Base-by-base conservation (phyloP, 2,113 vertebrate genomes). In the Dasyornis broadbenti region DNA sequence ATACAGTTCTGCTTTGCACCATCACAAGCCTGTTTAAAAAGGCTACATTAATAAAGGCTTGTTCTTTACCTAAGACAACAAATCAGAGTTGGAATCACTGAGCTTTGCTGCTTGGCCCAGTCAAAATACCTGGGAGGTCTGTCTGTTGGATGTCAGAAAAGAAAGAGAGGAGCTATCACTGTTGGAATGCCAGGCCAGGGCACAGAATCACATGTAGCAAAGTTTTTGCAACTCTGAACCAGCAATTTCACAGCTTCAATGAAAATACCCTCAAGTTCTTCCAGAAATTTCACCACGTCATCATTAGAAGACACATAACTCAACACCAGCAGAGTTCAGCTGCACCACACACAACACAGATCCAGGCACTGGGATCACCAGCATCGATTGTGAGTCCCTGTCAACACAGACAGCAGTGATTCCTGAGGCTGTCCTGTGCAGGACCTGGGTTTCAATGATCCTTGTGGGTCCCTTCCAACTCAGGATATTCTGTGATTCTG, bases 321-420 rank as follows among this genome's bases (percentile, higher is more conserved):
- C 1, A 0, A 30, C 77, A 44, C 30, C n/a, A 42, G n/a, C n/a
- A 7, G 49, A 80, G 54, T 69, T 68, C 13, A 63, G 57, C n/a
- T 54, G 44, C 30, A 26, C 8, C n/a, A 7, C 53, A 59, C 17
- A 24, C 15, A 31, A 4, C 30, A 42, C 33, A 11, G 52, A 69
- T 59, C 42, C 50, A 49, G 68, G 49, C 14, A 10, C 23, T 20
- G 11, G n/a, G 9, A 6, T 37, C 53, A 54, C 13, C 13, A 42
- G 10, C 33, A 21, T 37, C 3, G 3, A 3, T 13, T 53, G 2
- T 13, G 22, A 53, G 8, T 13, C 12, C 10, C 9, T 61, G 31
- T 50, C 0, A 0, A 31, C 63, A 50, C 0, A 26, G 18, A 42
- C 57, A 37, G 8, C 15, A 13, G 22, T 27, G 31, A 50, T 53